Conservation (phyloP, 2,888 invertebrate genomes). For the Monopis laevigella region DNA sequence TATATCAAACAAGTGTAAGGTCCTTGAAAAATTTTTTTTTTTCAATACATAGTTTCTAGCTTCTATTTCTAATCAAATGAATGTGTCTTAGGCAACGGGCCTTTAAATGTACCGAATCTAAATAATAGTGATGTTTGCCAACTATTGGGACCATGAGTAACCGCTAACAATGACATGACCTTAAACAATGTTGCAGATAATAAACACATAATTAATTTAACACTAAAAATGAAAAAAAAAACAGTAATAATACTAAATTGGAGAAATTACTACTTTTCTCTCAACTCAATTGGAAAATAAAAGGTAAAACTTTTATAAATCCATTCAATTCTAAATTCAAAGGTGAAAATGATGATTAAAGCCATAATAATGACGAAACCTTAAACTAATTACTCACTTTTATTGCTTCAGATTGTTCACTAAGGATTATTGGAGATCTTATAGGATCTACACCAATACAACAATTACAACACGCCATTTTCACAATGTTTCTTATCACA, state of each 20-base stretch:
- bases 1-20: too few relatives aligned
- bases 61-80: conserved; percentile 11
- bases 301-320: background rate
- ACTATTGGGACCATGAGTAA: conserved; percentile 33
- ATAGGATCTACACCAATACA: conserved; percentile 76
- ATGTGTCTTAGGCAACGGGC: conserved; percentile 20
- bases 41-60: too few relatives aligned
- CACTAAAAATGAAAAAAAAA: too few relatives aligned
- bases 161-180: conserved; percentile 29
- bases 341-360: background rate
- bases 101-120: conserved; percentile 39
- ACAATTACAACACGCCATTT: conserved; percentile 72
- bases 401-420: conserved; percentile 75
- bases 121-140: conserved; percentile 47
- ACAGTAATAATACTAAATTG: too few relatives aligned
- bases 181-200: conserved; percentile 20
- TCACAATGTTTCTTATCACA: conserved; percentile 32
- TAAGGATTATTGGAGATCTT: conserved; percentile 79
- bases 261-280: too few relatives aligned
- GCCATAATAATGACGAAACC: too few relatives aligned
- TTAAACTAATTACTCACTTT: conserved; percentile 83
- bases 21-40: too few relatives aligned
- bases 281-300: background rate
- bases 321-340: background rate
- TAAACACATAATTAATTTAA: too few relatives aligned